Evolutionary conservation across 2,888 invertebrate species (phyloP).

Genomic region (Himalopsyche anomala): DNA sequence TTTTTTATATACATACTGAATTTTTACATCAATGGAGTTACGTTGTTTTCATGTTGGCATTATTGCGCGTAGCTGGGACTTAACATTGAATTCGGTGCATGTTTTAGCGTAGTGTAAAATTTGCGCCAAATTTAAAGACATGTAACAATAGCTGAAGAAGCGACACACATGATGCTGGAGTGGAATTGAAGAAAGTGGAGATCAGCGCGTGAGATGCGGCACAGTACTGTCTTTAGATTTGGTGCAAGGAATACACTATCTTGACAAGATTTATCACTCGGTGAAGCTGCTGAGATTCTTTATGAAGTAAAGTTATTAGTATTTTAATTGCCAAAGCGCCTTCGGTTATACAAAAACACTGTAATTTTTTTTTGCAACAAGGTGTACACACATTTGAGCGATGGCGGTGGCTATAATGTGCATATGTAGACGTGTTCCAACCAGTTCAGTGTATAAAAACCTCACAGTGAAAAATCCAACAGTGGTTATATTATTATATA

Average conservation of each 20-base stretch:
- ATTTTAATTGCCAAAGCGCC: neutral
- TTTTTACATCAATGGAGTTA: no score
- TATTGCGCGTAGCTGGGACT: no score
- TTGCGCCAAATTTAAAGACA: slow-evolving; percentile 8
- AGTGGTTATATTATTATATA: no score
- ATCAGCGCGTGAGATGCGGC: slow-evolving; percentile 2
- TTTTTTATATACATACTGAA: no score
- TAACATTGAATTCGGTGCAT: neutral
- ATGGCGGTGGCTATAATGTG: neutral
- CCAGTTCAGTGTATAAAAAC: no score
- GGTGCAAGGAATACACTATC: neutral
- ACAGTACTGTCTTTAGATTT: slow-evolving; percentile 3
- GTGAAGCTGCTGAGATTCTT: neutral
- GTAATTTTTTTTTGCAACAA: neutral
- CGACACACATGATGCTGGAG: slow-evolving; percentile 34
- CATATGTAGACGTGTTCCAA: neutral
- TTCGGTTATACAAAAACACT: neutral
- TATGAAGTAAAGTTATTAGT: neutral
- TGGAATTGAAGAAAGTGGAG: slow-evolving; percentile 10
- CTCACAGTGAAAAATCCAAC: no score
- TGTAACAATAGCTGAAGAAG: neutral
- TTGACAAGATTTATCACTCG: neutral
- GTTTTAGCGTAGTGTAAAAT: neutral
- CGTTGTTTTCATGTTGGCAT: no score
- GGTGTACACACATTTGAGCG: neutral